Base-by-base conservation (phyloP, 1,140 invertebrate genomes). In the Schmidtea mediterranea region DNA sequence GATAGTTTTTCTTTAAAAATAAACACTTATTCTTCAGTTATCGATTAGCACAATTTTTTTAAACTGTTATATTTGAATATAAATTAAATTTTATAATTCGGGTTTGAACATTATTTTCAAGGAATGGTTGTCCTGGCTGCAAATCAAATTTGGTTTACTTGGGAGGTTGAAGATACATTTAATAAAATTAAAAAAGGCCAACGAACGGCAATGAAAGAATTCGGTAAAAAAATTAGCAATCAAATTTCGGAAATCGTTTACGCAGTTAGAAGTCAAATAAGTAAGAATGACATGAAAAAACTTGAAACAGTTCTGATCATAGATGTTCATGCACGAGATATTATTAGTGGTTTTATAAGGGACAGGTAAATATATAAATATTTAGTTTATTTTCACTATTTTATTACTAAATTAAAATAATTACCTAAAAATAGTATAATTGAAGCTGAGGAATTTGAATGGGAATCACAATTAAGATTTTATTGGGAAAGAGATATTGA, bases 71-170 rank as follows among this genome's bases (percentile, higher is more conserved):
- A n/a, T n/a, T n/a, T n/a, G n/a, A n/a, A n/a, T n/a, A n/a, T n/a
- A n/a, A n/a, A n/a, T n/a, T n/a, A n/a, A n/a, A n/a, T n/a, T n/a
- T n/a, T n/a, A n/a, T n/a, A n/a, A n/a, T n/a, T n/a, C n/a, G n/a
- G n/a, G n/a, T n/a, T n/a, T n/a, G n/a, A n/a, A n/a, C n/a, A n/a
- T n/a, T n/a, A n/a, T 32, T 32, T 74, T 74, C 46, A 41, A 23
- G 23, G 46, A 13, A 3, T 72, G 80, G 45, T 87, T 81, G 82
- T 80, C 54, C 63, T 86, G 1, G 77, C 76, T 0, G 76, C 76
- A 0, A 82, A 81, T 69, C 76, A 79, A 57, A 77, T 86, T 10
- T 87, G 82, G 82, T 87, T 81, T 81, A 86, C 82, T 0, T 79
- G 77, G 18, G 81, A 86, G 67, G 79, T 82, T 1, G 82, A 89